phyloP scores from a whole-genome alignment of 1,140 invertebrate genomes.

The Mylabris phalerata region DNA sequence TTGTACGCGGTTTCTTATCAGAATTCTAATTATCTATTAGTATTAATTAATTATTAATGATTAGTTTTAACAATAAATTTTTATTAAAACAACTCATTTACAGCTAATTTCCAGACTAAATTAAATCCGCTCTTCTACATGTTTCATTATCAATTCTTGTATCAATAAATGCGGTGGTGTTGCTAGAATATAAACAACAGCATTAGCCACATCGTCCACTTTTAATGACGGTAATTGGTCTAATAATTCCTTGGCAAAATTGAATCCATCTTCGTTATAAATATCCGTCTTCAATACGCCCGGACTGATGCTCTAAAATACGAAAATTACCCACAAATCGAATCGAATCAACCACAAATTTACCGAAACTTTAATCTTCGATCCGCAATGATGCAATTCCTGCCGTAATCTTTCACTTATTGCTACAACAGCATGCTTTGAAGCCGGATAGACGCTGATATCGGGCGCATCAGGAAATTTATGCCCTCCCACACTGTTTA shows the following conservation, averaged over 20 bases:
- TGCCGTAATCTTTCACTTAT: constrained; percentile 55
- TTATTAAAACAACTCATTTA: too few species aligned
- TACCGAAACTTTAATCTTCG: constrained; percentile 61
- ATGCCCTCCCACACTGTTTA: constrained; percentile 57
- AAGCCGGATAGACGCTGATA: constrained; percentile 52
- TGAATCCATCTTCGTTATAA: neutral
- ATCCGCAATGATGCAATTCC: constrained; percentile 53
- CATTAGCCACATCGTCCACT: neutral
- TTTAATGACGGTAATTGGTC: neutral
- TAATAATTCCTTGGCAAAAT: neutral
- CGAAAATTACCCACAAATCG: neutral
- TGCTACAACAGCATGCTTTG: constrained; percentile 64
- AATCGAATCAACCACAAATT: constrained; percentile 21
- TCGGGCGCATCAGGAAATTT: constrained; percentile 36
- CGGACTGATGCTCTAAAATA: neutral
- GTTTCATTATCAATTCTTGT: neutral
- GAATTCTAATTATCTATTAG: too few species aligned
- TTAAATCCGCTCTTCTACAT: neutral
- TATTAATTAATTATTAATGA: too few species aligned
- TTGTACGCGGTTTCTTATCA: too few species aligned
- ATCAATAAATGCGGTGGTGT: neutral
- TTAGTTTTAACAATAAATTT: too few species aligned
- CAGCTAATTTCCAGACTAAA: too few species aligned
- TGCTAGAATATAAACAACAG: neutral
- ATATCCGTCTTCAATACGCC: constrained; percentile 17